Conservation (phyloP, 2,113 vertebrate species). For the Melanerpes aurifrons region DNA sequence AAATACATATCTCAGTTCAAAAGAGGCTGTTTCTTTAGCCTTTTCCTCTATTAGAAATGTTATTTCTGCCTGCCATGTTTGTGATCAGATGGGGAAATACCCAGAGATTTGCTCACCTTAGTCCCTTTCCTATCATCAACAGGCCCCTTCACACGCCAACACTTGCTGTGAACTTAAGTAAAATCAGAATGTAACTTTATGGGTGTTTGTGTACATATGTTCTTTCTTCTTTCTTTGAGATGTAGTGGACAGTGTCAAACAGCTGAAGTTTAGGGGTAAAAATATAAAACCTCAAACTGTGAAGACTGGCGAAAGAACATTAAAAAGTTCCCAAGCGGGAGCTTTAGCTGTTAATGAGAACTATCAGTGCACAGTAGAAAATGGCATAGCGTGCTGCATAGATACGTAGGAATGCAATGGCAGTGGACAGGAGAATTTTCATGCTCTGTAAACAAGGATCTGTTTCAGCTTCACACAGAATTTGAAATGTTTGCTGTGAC, state of each 20-base stretch:
- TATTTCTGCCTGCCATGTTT: background rate
- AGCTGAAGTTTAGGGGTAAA: background rate
- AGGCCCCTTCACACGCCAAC: background rate
- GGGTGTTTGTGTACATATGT: no score
- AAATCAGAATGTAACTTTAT: background rate
- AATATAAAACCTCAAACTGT: background rate
- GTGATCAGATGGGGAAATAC: background rate
- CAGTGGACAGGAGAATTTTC: background rate
- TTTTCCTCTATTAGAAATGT: background rate
- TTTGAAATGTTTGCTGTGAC: background rate
- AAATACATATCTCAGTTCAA: background rate
- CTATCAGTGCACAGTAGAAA: background rate
- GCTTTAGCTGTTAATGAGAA: background rate
- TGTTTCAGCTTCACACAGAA: background rate
- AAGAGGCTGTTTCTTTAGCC: background rate
- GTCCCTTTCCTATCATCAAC: background rate
- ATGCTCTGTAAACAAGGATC: background rate
- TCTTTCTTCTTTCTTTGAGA: background rate
- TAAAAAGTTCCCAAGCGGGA: background rate
- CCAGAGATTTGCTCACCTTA: background rate
- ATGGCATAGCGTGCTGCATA: rapidly evolving
- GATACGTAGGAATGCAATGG: background rate
- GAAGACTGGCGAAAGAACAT: background rate
- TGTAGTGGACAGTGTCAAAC: background rate
- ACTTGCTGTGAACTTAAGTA: background rate